phyloP scores from a whole-genome alignment of 2,113 vertebrate genomes.

The Amphiprion percula region DNA sequence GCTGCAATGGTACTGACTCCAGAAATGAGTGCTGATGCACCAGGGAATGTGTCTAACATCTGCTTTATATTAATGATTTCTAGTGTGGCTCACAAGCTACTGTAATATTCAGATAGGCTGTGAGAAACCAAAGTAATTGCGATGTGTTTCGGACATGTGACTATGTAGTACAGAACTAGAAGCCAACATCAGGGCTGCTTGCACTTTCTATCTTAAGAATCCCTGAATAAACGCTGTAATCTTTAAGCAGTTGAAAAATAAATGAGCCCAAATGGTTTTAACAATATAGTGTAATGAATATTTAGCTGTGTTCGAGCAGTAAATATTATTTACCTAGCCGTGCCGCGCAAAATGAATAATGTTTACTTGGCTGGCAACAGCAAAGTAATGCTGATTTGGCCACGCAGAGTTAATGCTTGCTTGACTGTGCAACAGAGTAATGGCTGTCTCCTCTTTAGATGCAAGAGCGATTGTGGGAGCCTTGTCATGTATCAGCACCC shows the following conservation, averaged over 20 bases:
- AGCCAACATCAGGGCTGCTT: constrained; percentile 15
- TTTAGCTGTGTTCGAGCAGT: constrained; percentile 51
- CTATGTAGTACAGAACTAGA: constrained; percentile 34
- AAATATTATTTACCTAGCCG: constrained; percentile 56
- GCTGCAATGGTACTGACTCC: constrained; percentile 44
- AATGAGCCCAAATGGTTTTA: constrained; percentile 35
- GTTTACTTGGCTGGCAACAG: constrained; percentile 55
- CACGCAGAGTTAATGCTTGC: constrained; percentile 18
- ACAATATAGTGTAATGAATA: constrained; percentile 52
- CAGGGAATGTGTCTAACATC: constrained; percentile 74
- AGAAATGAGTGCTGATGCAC: constrained; percentile 48
- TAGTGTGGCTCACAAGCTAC: constrained; percentile 58
- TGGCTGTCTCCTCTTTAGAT: constrained; percentile 61
- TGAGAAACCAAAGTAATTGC: constrained; percentile 58
- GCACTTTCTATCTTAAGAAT: constrained; percentile 29
- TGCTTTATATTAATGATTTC: constrained; percentile 78
- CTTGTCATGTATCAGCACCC: constrained; percentile 68
- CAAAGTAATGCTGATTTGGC: constrained; percentile 46
- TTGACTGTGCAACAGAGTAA: constrained; percentile 63
- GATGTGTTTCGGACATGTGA: constrained; percentile 66
- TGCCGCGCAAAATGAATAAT: constrained; percentile 54
- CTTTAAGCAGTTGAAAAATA: constrained; percentile 3
- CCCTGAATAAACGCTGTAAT: constrained; percentile 21
- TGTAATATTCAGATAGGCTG: constrained; percentile 74
- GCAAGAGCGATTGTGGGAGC: constrained; percentile 64